phyloP scores from a whole-genome alignment of 1,140 invertebrate species.

The Melanaphis sacchari region DNA sequence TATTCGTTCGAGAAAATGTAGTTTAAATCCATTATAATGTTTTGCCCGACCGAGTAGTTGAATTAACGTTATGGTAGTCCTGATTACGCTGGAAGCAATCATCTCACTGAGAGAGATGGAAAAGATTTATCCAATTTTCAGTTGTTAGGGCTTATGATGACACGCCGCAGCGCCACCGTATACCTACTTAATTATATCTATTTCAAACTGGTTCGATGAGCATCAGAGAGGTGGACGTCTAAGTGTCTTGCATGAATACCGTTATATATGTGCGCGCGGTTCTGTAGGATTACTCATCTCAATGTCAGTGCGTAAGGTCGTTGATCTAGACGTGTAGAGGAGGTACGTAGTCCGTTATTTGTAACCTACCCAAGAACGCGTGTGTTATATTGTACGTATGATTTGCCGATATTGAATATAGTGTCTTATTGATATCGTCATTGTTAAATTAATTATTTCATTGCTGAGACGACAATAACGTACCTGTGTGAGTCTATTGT shows the following conservation, averaged over 20 bases:
- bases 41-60: neutral
- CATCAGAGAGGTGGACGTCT: slow-evolving; percentile 19
- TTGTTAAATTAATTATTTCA: slow-evolving; percentile 14
- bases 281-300: slow-evolving; percentile 16
- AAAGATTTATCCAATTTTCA: neutral
- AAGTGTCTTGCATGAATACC: slow-evolving; percentile 19
- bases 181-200: neutral
- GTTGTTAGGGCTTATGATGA: neutral
- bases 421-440: neutral
- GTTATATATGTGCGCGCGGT: slow-evolving; percentile 26
- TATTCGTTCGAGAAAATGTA: neutral
- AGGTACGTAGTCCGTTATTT: neutral
- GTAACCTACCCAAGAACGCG: neutral
- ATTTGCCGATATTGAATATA: neutral
- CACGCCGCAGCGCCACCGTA: neutral
- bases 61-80: neutral
- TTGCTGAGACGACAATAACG: neutral
- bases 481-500: neutral
- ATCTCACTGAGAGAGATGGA: neutral
- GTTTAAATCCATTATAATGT: neutral
- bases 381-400: neutral
- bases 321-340: slow-evolving; percentile 11
- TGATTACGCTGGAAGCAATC: neutral
- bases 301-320: slow-evolving; percentile 48
- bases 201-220: neutral